phyloP scores from a whole-genome alignment of 2,113 vertebrate genomes.

The Collichthys lucidus region DNA sequence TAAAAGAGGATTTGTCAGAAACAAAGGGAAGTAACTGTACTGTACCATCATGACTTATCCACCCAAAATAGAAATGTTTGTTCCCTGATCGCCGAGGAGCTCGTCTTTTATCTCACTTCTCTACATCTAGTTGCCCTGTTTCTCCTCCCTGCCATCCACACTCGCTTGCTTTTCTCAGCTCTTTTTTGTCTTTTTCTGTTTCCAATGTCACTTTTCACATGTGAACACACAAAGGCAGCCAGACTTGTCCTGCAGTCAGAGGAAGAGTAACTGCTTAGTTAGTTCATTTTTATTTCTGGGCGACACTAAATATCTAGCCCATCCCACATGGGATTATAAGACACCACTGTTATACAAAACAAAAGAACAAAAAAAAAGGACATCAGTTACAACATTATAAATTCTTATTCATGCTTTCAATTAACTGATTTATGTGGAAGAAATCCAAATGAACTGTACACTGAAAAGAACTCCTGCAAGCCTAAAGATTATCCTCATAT shows the following conservation, averaged over 20 bases:
- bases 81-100: conserved; percentile 43
- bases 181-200: neutral
- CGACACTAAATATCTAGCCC: neutral
- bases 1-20: conserved; percentile 59
- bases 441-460: neutral
- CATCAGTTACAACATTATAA: too few relatives aligned
- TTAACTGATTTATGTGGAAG: neutral
- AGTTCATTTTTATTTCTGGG: neutral
- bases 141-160: neutral
- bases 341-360: neutral
- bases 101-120: conserved; percentile 38
- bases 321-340: conserved; percentile 1
- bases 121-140: neutral
- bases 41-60: conserved; percentile 32
- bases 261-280: neutral
- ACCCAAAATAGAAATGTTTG: conserved; percentile 66
- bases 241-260: neutral
- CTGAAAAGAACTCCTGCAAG: neutral
- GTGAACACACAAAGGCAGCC: neutral
- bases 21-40: conserved; percentile 46
- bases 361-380: neutral
- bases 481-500: neutral
- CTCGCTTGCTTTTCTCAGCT: conserved; percentile 21
- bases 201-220: neutral
- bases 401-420: neutral